Conservation (phyloP, 2,113 vertebrate genomes). For the Chrysochloris asiatica region DNA sequence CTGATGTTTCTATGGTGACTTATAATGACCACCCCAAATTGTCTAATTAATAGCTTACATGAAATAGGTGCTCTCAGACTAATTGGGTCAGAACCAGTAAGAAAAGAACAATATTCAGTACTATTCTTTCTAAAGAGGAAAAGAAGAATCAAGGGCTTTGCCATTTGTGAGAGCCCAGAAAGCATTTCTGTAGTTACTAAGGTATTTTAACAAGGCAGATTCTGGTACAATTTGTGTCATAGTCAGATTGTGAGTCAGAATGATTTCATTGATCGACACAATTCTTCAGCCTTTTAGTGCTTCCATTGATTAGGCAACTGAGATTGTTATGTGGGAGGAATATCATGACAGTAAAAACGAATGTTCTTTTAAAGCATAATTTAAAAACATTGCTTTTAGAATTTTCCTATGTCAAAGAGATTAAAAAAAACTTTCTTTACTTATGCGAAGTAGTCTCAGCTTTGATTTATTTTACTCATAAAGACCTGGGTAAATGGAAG, state of each 20-base stretch:
- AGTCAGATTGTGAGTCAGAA: constrained; percentile 50
- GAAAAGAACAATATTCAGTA: constrained; percentile 8
- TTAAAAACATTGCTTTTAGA: constrained; percentile 51
- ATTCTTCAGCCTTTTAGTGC: constrained; percentile 29
- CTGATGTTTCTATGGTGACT: not conserved
- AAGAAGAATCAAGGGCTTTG: not conserved
- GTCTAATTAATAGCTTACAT: not conserved
- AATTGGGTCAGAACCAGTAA: not conserved
- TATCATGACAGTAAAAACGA: constrained; percentile 58
- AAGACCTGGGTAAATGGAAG: not conserved
- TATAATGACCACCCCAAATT: not conserved
- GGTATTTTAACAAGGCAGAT: constrained; percentile 16
- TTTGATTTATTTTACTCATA: not conserved
- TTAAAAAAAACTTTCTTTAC: not conserved
- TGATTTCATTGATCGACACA: constrained; percentile 50
- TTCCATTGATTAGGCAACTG: constrained; percentile 54
- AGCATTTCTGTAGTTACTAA: constrained; percentile 31
- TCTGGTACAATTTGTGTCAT: constrained; percentile 41
- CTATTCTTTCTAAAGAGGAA: not conserved
- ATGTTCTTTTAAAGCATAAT: constrained; percentile 58
- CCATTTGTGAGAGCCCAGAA: not conserved
- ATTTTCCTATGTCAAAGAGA: constrained; percentile 41
- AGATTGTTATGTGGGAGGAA: constrained; percentile 56
- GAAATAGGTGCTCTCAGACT: not conserved
- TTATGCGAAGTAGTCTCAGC: not conserved